phyloP scores from a whole-genome alignment of 2,113 vertebrate genomes.

The Rhinopomastus cyanomelas region DNA sequence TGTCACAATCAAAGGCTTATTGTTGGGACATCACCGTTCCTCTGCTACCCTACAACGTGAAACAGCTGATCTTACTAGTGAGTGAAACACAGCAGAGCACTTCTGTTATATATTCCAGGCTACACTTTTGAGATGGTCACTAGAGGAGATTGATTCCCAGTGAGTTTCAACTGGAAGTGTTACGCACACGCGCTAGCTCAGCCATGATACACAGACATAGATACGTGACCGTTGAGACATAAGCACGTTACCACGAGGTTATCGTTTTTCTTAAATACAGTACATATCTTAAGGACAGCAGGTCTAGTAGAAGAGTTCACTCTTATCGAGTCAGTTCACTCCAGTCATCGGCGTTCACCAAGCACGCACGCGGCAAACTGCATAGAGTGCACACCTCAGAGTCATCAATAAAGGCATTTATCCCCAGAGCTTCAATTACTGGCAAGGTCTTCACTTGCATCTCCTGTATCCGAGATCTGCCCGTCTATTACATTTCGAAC shows the following conservation, averaged over 20 bases:
- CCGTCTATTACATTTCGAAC: constrained; percentile 84
- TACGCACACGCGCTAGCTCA: constrained; percentile 61
- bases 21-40: neutral
- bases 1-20: neutral
- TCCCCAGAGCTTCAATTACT: constrained; percentile 66
- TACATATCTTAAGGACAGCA: constrained; percentile 64
- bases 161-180: constrained; percentile 59
- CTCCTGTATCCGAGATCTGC: constrained; percentile 77
- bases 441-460: constrained; percentile 83
- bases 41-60: constrained; percentile 21
- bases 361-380: constrained; percentile 61
- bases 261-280: constrained; percentile 52
- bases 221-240: constrained; percentile 40
- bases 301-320: constrained; percentile 64
- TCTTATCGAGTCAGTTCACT: constrained; percentile 54
- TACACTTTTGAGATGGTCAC: constrained; percentile 36
- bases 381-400: constrained; percentile 44
- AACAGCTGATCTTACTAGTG: constrained; percentile 23
- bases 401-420: constrained; percentile 35
- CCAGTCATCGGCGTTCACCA: constrained; percentile 55
- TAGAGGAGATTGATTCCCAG: constrained; percentile 48
- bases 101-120: constrained; percentile 14
- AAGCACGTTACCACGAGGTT: constrained; percentile 54
- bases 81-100: constrained; percentile 50
- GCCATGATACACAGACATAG: constrained; percentile 43